phyloP scores from a whole-genome alignment of 64 coral and sea anemone species.

The Stylophora pistillata region DNA sequence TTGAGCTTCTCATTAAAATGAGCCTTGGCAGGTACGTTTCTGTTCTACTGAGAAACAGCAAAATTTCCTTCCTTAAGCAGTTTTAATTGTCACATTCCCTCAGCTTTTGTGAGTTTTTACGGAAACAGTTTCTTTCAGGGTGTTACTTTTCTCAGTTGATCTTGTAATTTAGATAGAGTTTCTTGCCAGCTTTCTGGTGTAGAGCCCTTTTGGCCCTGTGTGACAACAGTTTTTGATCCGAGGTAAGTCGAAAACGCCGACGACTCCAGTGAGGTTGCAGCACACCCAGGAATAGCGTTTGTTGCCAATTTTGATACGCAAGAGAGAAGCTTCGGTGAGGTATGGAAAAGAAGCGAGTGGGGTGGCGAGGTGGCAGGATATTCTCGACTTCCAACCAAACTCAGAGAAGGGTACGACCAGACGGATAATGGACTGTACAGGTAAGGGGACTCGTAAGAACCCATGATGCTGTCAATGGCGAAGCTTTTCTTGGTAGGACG shows the following conservation, averaged over 20 bases:
- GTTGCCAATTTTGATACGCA: not conserved
- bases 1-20: not conserved
- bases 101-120: not conserved
- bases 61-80: not conserved
- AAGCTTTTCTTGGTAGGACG: constrained; percentile 62
- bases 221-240: constrained; percentile 19
- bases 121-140: not conserved
- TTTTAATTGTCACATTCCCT: not conserved
- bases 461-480: constrained; percentile 66
- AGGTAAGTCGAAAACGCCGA: constrained; percentile 46
- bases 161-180: constrained; percentile 79
- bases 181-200: constrained; percentile 86
- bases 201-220: not conserved
- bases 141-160: constrained; percentile 64
- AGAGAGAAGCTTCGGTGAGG: not conserved
- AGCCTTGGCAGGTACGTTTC: not conserved
- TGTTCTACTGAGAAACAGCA: not conserved
- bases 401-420: constrained; percentile 29
- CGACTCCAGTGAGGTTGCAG: constrained; percentile 11
- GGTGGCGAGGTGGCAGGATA: not conserved
- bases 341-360: constrained; percentile 6
- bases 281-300: not conserved
- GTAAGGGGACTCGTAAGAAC: constrained; percentile 22
- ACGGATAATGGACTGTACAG: constrained; percentile 28
- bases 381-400: not conserved